These are phyloP conservation scores for Neolamprologus devosi DNA, from an alignment of 2,113 vertebrate genomes.

Conservation along the genomic window DNA sequence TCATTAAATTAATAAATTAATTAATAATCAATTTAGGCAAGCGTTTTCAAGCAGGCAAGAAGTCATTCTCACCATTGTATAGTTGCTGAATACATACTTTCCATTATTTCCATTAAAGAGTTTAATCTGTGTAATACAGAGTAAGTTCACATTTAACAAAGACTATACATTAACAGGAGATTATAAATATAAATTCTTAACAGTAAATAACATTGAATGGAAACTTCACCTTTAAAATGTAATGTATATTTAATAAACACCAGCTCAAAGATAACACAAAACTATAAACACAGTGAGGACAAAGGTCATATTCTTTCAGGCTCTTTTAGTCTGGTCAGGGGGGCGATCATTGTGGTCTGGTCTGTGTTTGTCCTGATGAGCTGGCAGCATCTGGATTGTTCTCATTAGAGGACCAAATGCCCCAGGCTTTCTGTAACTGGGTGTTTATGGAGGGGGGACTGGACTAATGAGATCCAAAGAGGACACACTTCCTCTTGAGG, in stretches of 20 bases:
- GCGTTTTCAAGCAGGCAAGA: fast-evolving
- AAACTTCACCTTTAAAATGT: not conserved
- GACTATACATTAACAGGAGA: not conserved
- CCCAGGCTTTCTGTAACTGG: conserved; percentile 10
- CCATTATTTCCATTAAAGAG: not conserved
- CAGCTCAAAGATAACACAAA: not conserved
- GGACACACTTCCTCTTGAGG: conserved; percentile 9
- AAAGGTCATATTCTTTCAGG: conserved; percentile 11
- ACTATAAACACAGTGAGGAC: not conserved
- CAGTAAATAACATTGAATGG: not conserved
- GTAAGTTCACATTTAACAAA: not conserved
- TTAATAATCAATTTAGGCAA: not conserved
- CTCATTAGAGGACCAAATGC: conserved; percentile 51
- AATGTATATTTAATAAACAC: not conserved
- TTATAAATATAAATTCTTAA: not conserved
- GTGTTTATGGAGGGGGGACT: conserved; percentile 38
- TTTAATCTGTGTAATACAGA: not conserved
- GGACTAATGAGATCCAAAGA: conserved; percentile 49
- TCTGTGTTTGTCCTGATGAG: conserved; percentile 28
- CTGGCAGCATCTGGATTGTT: conserved; percentile 46
- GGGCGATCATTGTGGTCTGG: not conserved
- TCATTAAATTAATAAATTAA: not conserved
- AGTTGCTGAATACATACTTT: not conserved
- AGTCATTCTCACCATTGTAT: not conserved
- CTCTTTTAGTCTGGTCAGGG: conserved; percentile 12